Base-by-base conservation (phyloP, 1,140 invertebrate genomes). In the Coptotermes formosanus region DNA sequence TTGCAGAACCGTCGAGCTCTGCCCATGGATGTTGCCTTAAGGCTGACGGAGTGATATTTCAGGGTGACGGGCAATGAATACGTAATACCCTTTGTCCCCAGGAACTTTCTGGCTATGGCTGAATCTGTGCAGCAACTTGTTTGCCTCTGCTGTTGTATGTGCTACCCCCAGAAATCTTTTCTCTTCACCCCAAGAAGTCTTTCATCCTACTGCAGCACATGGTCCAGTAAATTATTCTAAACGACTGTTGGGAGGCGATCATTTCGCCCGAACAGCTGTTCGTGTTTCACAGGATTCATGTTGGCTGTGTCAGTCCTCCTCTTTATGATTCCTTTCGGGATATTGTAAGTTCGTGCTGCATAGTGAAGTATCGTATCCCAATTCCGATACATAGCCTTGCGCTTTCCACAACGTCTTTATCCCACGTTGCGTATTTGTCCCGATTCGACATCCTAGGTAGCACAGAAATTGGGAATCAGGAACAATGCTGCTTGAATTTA, bases 21-120 rank as follows among this genome's bases (percentile, higher is more conserved):
- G 16, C 4, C 82, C 82, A 82, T 82, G 7, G 82, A 82, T 3
- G 82, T 82, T 38, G 82, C 82, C 7, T 82, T n/a, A n/a, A 38
- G 82, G 82, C 43, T 82, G 82, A 82, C 82, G 25, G 11, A 82
- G n/a, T 38, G 82, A 82, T 14, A 82, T 82, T 82, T 82, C 82
- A 16, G 43, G 82, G 3, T 82, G 82, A n/a, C 25, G 82, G 9
- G 82, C 14, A 19, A 82, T 32, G 82, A 82, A 3, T 19, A 14
- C n/a, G n/a, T 82, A 82, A n/a, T 82, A 44, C 82, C 82, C 14
- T 7, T 82, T 82, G 43, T 82, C 82, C 1, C 82, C 82, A 82
- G 82, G 14, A 2, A 82, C 9, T 82, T 82, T 82, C 55, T 19
- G 21, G 1, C 8, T 7, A 19, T 23, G 55, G 55, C 55, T 59